Base-by-base conservation (phyloP, 2,888 invertebrate species). In the Eumacrocentrus americanus region DNA sequence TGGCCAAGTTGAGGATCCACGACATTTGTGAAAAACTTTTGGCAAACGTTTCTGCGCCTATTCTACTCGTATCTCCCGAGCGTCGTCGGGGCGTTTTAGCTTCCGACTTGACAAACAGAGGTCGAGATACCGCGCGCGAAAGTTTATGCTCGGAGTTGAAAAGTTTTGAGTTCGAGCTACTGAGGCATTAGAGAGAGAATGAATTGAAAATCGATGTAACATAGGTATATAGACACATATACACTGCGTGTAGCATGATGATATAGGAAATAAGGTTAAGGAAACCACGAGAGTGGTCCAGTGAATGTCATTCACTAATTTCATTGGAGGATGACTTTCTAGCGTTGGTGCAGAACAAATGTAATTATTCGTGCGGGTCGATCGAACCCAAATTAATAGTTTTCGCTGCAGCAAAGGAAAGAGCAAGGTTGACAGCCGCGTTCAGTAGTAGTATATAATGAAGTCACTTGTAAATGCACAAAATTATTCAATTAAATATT, bases 351-450 rank as follows among this genome's bases (percentile, higher is more conserved):
- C 58, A 66, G 65, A 66, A 66, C 71, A 74, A 76, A 74, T 72
- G 72, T n/a, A 73, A 74, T 74, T 72, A 73, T 69, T 67, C 72
- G 65, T 22, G 61, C 63, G 58, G 66, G 51, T 59, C 34, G 35
- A 51, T 37, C 65, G 67, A 70, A 70, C 68, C 68, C 65, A 70
- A 77, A 77, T 78, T 78, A 77, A 77, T 78, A 74, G 73, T 76
- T 77, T 74, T 70, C 72, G 66, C 65, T 53, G 25, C 25, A 62
- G 64, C 63, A 68, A 71, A 69, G 70, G 70, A 71, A 71, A 66
- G n/a, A n/a, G n/a, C n/a, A n/a, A n/a, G n/a, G n/a, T n/a, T n/a
- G n/a, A n/a, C n/a, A n/a, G n/a, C n/a, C n/a, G n/a, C n/a, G n/a
- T n/a, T n/a, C n/a, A n/a, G n/a, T n/a, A n/a, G n/a, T n/a, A n/a